phyloP scores from a whole-genome alignment of 1,140 invertebrate species.

The Aradophagus sp. region DNA sequence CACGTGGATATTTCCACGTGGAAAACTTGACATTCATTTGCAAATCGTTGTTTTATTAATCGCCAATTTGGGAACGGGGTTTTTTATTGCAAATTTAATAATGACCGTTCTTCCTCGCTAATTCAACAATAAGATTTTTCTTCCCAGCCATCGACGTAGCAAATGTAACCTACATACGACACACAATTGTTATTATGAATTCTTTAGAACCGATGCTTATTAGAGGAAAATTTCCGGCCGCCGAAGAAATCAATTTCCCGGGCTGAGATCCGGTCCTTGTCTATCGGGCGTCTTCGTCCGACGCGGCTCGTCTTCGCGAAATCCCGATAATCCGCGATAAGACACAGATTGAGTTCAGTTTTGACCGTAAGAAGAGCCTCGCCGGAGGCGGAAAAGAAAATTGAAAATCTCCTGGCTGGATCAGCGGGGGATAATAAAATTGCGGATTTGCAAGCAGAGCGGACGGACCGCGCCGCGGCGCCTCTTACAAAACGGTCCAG shows the following conservation, averaged over 20 bases:
- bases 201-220: too few relatives aligned
- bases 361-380: constrained; percentile 57
- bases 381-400: constrained; percentile 63
- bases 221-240: constrained; percentile 25
- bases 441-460: constrained; percentile 62
- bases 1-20: too few relatives aligned
- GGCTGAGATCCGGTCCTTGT: constrained; percentile 51
- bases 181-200: too few relatives aligned
- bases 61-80: too few relatives aligned
- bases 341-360: constrained; percentile 73
- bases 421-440: constrained; percentile 70
- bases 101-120: too few relatives aligned
- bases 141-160: too few relatives aligned
- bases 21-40: too few relatives aligned
- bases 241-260: constrained; percentile 55
- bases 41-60: too few relatives aligned
- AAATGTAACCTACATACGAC: too few relatives aligned
- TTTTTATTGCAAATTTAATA: too few relatives aligned
- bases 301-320: constrained; percentile 58
- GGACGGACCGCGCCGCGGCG: constrained; percentile 53
- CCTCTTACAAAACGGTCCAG: constrained; percentile 22
- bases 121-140: too few relatives aligned
- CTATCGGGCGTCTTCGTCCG: constrained; percentile 11
- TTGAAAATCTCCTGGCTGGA: constrained; percentile 67
- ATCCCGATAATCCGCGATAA: constrained; percentile 74